phyloP scores from a whole-genome alignment of 2,113 vertebrate species.

The Trichechus manatus region DNA sequence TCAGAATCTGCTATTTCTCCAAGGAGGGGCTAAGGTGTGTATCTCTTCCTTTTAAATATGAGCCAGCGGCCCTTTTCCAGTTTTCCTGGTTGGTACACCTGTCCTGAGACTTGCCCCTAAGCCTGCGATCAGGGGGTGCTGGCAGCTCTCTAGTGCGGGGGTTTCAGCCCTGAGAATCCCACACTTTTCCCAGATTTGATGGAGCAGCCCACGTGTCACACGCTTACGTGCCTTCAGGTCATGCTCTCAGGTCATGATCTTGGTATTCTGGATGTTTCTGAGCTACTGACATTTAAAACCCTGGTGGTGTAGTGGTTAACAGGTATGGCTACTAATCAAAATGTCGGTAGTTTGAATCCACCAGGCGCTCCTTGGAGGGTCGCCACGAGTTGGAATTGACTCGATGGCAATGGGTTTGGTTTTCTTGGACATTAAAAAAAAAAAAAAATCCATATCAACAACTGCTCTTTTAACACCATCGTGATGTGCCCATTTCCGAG shows the following conservation, averaged over 20 bases:
- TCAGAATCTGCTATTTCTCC: neutral
- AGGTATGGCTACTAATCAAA: too few relatives aligned
- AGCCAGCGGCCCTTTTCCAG: neutral
- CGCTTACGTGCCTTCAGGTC: fast-evolving
- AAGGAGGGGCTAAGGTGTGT: neutral
- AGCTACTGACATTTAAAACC: neutral
- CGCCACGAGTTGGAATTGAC: too few relatives aligned
- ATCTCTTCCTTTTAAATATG: too few relatives aligned
- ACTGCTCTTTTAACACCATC: neutral
- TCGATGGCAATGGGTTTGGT: too few relatives aligned
- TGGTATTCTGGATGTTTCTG: fast-evolving
- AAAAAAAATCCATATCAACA: neutral
- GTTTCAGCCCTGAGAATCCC: neutral
- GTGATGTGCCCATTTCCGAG: fast-evolving
- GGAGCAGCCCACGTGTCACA: neutral
- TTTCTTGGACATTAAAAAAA: too few relatives aligned
- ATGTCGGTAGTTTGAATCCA: too few relatives aligned
- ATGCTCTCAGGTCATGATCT: fast-evolving
- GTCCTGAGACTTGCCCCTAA: neutral
- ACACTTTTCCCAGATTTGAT: neutral
- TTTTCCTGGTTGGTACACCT: neutral
- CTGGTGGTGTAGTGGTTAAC: too few relatives aligned
- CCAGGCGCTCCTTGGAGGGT: too few relatives aligned
- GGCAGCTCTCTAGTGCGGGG: neutral
- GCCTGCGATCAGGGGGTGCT: neutral